Percentiles rank a stretch among this genome's conserved stretches.
Conservation (phyloP, 2,888 invertebrate species). For the Chloromyia formosa region DNA sequence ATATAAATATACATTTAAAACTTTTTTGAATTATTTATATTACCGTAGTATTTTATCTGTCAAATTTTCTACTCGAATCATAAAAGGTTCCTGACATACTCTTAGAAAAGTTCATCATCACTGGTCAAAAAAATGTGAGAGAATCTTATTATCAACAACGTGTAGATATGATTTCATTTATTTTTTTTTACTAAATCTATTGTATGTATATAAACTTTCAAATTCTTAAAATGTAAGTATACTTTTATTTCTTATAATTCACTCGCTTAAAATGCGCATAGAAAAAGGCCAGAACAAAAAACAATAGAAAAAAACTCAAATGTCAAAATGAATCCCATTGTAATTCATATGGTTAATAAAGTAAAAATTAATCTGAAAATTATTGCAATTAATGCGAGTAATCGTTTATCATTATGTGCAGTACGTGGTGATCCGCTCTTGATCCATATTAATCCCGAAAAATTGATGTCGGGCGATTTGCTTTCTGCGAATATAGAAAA, state of each 20-base stretch:
- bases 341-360: neutral
- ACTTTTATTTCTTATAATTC: neutral
- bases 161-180: conserved; percentile 24
- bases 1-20: too few species aligned
- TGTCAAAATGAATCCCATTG: too few species aligned
- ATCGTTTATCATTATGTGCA: neutral
- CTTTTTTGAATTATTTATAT: too few species aligned
- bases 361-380: conserved; percentile 5
- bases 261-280: conserved; percentile 2
- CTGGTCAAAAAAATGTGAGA: neutral
- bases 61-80: too few species aligned
- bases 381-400: conserved; percentile 39
- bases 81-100: too few species aligned
- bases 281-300: neutral
- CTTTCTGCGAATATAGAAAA: conserved; percentile 29
- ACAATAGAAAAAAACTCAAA: neutral
- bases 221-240: too few species aligned
- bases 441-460: conserved; percentile 46
- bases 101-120: too few species aligned
- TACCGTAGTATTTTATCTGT: too few species aligned
- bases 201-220: too few species aligned
- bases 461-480: conserved; percentile 47
- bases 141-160: conserved; percentile 40
- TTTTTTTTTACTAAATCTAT: neutral
- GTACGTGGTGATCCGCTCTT: conserved; percentile 20